Evolutionary conservation across 2,888 invertebrate genomes (phyloP), one percentile per base, ranked within the genome.

Genomic region (Allolobophora icterica): DNA sequence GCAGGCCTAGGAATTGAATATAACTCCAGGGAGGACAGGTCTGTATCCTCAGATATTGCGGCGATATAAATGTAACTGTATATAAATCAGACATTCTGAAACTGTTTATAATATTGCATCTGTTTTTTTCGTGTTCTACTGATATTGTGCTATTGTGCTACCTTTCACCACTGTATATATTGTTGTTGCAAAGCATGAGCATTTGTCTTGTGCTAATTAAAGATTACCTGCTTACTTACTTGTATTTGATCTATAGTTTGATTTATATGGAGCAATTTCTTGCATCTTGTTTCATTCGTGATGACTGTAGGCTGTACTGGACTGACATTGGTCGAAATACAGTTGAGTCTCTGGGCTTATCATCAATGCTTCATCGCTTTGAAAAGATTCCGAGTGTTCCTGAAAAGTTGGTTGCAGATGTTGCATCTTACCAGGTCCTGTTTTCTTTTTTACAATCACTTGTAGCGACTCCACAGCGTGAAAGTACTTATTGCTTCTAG

Each of bases 1-100:
- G 83, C 91, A 19, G 92, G 92, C 19, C 90, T 92, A 35, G 90
- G 90, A 21, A 40, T 92, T 24, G 92, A 92, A 38, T 91, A 89
- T 83, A 89, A 52, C 38, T 35, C 52, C 33, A 87, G 84, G 42
- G 90, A 87, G 35, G 87, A 90, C 90, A 90, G 91, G 40, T 90
- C 71, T 71, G 71, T 71, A n/a, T 30, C 71, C 8, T 71, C 71
- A 71, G 71, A 71, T 71, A 58, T 30, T 84, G 33, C n/a, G n/a
- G n/a, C n/a, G n/a, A n/a, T n/a, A n/a, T n/a, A n/a, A n/a, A n/a
- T n/a, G n/a, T n/a, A n/a, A n/a, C n/a, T n/a, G n/a, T n/a, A n/a
- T n/a, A n/a, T n/a, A n/a, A n/a, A n/a, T n/a, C n/a, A n/a, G n/a
- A n/a, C n/a, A n/a, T n/a, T n/a, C n/a, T n/a, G n/a, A n/a, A n/a